Conservation (phyloP, 1,140 invertebrate genomes). For the Hesperophylax magnus region DNA sequence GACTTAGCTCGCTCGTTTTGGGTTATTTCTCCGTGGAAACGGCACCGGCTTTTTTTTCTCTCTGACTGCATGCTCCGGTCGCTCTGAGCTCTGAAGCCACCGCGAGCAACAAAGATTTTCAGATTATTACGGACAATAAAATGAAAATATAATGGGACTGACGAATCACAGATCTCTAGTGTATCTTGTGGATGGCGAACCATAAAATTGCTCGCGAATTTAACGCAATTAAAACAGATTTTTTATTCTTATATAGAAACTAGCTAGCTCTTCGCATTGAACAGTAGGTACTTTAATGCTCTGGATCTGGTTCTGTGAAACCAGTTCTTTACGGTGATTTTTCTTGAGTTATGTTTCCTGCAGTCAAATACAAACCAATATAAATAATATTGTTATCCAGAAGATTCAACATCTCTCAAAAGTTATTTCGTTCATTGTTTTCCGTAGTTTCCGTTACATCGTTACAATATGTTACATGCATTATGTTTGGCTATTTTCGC, state of each 20-base stretch:
- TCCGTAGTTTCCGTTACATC: background rate
- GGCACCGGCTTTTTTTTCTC: constrained; percentile 2
- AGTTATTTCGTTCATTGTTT: background rate
- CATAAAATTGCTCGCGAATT: constrained; percentile 8
- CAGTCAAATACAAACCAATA: background rate
- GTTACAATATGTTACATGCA: no score
- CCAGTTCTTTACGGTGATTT: background rate
- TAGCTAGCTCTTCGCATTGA: background rate
- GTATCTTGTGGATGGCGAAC: constrained; percentile 14
- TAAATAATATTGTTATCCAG: background rate
- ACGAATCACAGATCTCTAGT: constrained; percentile 7
- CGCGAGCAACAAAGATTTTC: no score
- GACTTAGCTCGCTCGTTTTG: background rate
- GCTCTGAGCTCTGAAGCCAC: background rate
- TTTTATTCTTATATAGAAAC: background rate
- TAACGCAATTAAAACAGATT: background rate
- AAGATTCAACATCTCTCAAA: background rate
- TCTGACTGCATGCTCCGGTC: constrained; percentile 1
- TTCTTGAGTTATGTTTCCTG: background rate
- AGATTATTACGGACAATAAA: constrained; percentile 17
- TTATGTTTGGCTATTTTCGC: no score
- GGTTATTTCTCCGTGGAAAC: background rate
- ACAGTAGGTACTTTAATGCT: background rate
- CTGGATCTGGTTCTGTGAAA: background rate
- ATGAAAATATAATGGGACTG: background rate